phyloP scores from a whole-genome alignment of 2,888 invertebrate species.

The Chymomyza fuscimana region DNA sequence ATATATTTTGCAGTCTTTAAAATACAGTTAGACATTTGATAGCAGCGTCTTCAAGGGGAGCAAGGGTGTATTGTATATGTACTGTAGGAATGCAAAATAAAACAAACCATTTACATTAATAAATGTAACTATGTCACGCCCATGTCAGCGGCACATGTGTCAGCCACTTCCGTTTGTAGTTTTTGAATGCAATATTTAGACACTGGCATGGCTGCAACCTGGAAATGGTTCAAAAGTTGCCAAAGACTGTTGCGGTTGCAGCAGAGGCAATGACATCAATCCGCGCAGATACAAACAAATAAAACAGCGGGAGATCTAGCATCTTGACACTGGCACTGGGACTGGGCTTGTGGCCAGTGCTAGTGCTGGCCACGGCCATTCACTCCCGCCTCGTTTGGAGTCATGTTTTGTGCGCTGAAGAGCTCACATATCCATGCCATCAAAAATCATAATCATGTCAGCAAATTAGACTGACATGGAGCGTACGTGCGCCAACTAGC shows the following conservation, averaged over 20 bases:
- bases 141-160: slow-evolving; percentile 58
- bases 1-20: not conserved
- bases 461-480: slow-evolving; percentile 72
- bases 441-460: slow-evolving; percentile 73
- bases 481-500: slow-evolving; percentile 70
- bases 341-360: not conserved
- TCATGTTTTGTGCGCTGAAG: slow-evolving; percentile 4
- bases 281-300: slow-evolving; percentile 48
- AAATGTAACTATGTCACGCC: slow-evolving; percentile 71
- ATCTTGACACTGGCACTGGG: not conserved
- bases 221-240: slow-evolving; percentile 44
- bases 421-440: slow-evolving; percentile 10
- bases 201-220: slow-evolving; percentile 1
- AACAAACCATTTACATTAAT: slow-evolving; percentile 68
- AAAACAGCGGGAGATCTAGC: slow-evolving; percentile 50
- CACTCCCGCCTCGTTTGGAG: slow-evolving; percentile 56
- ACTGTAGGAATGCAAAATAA: slow-evolving; percentile 44
- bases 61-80: slow-evolving; percentile 39
- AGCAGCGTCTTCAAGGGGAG: not conserved
- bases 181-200: slow-evolving; percentile 34
- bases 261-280: slow-evolving; percentile 44
- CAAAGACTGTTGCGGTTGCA: slow-evolving; percentile 6
- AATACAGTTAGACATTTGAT: not conserved
- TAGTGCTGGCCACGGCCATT: slow-evolving; percentile 32
- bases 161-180: slow-evolving; percentile 58